Percentiles rank a stretch among this genome's conserved stretches.
Conservation (phyloP, 2,888 invertebrate species). For the Nycteola revayana region DNA sequence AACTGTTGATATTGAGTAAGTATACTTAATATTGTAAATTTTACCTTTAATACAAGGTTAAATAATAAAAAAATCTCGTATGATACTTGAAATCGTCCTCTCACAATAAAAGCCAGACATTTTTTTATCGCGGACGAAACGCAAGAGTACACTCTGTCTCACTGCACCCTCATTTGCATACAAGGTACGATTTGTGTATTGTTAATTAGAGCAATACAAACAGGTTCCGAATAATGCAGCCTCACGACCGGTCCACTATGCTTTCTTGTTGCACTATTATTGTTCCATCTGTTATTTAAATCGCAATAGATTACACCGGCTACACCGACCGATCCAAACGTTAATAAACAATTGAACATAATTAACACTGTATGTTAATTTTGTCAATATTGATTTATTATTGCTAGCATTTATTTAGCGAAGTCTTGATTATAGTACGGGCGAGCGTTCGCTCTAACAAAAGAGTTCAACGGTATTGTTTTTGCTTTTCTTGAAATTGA, state of each 20-base stretch:
- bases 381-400: slow-evolving; percentile 60
- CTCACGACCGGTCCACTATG: slow-evolving; percentile 49
- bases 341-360: slow-evolving; percentile 69
- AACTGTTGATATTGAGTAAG: too few relatives aligned
- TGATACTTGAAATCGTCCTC: slow-evolving; percentile 37
- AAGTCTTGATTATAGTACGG: slow-evolving; percentile 22
- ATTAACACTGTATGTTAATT: slow-evolving; percentile 74
- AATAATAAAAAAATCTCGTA: slow-evolving; percentile 21
- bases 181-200: slow-evolving; percentile 81
- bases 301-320: slow-evolving; percentile 72
- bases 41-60: too few relatives aligned
- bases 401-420: slow-evolving; percentile 17
- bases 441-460: slow-evolving; percentile 33
- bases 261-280: slow-evolving; percentile 72
- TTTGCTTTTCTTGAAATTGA: slow-evolving; percentile 8
- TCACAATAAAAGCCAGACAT: slow-evolving; percentile 45
- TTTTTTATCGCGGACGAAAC: slow-evolving; percentile 44
- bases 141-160: slow-evolving; percentile 33
- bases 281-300: slow-evolving; percentile 79
- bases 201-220: slow-evolving; percentile 80
- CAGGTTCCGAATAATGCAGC: slow-evolving; percentile 70
- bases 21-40: too few relatives aligned
- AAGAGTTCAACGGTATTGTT: slow-evolving; percentile 49
- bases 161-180: slow-evolving; percentile 71
- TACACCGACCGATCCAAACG: slow-evolving; percentile 51